Conservation (phyloP, 2,888 invertebrate species). For the Unio delphinus region DNA sequence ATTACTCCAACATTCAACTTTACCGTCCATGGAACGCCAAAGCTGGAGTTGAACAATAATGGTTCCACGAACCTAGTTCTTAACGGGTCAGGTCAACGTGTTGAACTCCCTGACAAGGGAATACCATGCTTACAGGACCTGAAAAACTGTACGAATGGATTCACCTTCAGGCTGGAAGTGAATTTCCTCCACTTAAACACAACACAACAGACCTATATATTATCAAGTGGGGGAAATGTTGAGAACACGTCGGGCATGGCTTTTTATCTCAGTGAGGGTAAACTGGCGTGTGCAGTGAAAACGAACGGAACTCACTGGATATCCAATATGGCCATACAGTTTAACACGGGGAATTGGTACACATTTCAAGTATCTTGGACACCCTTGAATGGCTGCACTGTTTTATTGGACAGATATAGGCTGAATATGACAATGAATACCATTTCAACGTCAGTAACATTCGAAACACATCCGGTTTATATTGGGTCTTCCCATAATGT, state of each 20-base stretch:
- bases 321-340: conserved; percentile 19
- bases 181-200: conserved; percentile 32
- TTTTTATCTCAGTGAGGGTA: conserved; percentile 34
- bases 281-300: conserved; percentile 44
- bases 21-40: conserved; percentile 41
- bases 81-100: conserved; percentile 38
- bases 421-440: conserved; percentile 17
- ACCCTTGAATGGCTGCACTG: conserved; percentile 23
- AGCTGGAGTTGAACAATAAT: conserved; percentile 27
- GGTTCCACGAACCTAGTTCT: conserved; percentile 37
- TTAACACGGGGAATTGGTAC: conserved; percentile 30
- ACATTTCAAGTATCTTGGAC: conserved; percentile 40
- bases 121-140: conserved; percentile 49
- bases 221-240: conserved; percentile 51
- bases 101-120: conserved; percentile 42
- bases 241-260: conserved; percentile 38
- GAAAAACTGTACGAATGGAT: conserved; percentile 38
- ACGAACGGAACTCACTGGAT: conserved; percentile 32
- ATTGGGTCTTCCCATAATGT: conserved; percentile 39
- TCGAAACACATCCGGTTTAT: conserved; percentile 25
- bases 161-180: conserved; percentile 46
- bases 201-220: conserved; percentile 41
- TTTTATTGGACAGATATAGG: conserved; percentile 29
- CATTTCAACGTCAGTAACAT: conserved; percentile 26
- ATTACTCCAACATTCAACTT: conserved; percentile 48